phyloP scores from a whole-genome alignment of 1,140 invertebrate genomes.

The Drosophila littoralis region DNA sequence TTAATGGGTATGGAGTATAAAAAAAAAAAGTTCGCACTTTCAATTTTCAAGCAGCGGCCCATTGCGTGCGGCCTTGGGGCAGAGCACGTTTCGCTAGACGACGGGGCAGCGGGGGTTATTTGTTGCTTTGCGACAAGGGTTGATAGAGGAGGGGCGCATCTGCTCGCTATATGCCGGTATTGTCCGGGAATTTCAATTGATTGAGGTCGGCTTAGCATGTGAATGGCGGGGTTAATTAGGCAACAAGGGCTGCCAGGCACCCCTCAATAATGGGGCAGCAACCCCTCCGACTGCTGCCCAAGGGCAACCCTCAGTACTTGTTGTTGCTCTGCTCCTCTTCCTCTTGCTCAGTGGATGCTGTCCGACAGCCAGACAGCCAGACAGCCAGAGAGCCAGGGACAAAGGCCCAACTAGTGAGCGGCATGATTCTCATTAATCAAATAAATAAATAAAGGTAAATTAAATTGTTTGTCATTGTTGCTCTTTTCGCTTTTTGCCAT shows the following conservation, averaged over 20 bases:
- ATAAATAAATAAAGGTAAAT: conserved; percentile 47
- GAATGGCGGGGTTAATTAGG: conserved; percentile 67
- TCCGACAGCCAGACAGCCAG: too few relatives aligned
- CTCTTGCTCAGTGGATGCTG: conserved; percentile 20
- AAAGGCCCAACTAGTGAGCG: conserved; percentile 29
- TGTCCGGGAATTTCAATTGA: conserved; percentile 51
- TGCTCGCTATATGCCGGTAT: not conserved
- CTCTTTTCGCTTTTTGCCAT: not conserved
- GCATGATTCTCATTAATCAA: conserved; percentile 39
- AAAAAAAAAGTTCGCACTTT: conserved; percentile 35
- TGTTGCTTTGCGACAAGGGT: not conserved
- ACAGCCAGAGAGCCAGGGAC: too few relatives aligned
- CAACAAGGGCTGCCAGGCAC: conserved; percentile 35
- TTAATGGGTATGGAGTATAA: not conserved
- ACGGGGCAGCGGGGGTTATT: not conserved
- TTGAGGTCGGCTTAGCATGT: conserved; percentile 67
- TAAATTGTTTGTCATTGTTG: conserved; percentile 39
- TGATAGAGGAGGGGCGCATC: not conserved
- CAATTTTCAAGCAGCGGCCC: conserved; percentile 29
- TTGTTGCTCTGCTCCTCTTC: not conserved
- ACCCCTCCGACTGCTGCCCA: conserved; percentile 2
- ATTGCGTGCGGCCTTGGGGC: conserved; percentile 42
- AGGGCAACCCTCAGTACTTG: conserved; percentile 1
- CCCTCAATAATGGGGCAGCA: conserved; percentile 6
- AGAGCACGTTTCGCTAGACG: not conserved